Percentiles rank a stretch among this genome's conserved stretches.
These are phyloP conservation scores for Chiroxiphia lanceolata DNA, from an alignment of 2,797 vertebrate genomes.

Conservation along the genomic window DNA sequence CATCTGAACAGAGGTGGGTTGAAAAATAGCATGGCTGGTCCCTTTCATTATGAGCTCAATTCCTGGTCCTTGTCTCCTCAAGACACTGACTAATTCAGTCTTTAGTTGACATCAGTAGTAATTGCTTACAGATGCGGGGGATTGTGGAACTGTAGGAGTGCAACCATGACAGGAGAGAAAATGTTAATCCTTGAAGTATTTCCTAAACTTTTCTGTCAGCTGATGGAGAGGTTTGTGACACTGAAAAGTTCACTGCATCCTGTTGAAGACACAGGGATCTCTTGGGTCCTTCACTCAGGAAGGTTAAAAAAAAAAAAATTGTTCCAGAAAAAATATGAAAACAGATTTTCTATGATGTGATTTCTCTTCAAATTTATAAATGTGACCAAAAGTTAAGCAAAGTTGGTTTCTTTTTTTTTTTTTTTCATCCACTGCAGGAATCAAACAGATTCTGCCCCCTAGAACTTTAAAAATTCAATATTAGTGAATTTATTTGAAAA, in stretches of 20 bases:
- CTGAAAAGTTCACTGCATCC: background rate
- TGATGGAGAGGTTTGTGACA: background rate
- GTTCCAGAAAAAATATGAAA: background rate
- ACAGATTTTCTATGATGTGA: background rate
- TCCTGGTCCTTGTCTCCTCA: background rate
- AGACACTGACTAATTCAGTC: background rate
- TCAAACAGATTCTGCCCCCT: background rate
- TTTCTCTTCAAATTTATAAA: background rate
- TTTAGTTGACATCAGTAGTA: background rate
- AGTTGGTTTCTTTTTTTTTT: background rate
- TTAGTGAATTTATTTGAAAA: background rate
- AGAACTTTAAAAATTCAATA: background rate
- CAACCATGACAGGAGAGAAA: background rate
- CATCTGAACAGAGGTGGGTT: background rate
- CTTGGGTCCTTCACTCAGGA: background rate
- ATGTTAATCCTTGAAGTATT: background rate
- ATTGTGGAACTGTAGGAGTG: rapidly evolving
- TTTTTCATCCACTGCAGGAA: background rate
- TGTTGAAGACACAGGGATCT: background rate
- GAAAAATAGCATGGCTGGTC: background rate
- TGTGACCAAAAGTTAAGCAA: background rate
- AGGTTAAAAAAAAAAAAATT: rapidly evolving
- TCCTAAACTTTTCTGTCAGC: background rate
- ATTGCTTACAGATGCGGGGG: background rate
- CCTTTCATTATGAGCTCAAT: background rate